phyloP scores from a whole-genome alignment of 2,797 vertebrate species.

The Danio aesculapii region DNA sequence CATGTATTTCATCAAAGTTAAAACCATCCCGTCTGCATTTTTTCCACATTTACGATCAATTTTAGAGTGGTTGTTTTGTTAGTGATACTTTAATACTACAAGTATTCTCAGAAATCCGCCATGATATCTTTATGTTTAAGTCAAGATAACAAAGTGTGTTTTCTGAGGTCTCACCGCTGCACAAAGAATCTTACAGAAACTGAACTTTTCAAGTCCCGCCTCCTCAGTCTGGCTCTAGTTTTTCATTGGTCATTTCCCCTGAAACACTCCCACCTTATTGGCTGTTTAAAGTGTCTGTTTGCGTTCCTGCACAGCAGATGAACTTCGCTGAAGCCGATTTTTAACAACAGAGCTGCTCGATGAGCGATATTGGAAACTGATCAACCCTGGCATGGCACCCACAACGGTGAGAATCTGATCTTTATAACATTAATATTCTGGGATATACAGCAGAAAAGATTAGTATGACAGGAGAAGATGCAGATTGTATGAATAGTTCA shows the following conservation, averaged over 20 bases:
- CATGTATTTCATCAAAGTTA: background rate
- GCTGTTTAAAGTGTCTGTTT: constrained; percentile 33
- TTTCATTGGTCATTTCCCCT: constrained; percentile 40
- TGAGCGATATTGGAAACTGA: constrained; percentile 50
- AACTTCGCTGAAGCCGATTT: constrained; percentile 41
- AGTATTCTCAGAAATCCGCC: background rate
- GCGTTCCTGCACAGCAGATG: constrained; percentile 36
- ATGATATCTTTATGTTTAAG: background rate
- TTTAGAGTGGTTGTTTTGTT: background rate
- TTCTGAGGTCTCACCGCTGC: background rate
- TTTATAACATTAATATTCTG: constrained; percentile 4
- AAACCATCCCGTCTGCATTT: background rate
- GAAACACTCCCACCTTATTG: constrained; percentile 26
- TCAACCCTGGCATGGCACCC: constrained; percentile 62
- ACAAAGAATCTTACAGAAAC: constrained; percentile 57
- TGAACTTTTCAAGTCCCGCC: constrained; percentile 39
- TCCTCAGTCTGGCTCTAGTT: background rate
- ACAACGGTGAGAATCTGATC: constrained; percentile 57
- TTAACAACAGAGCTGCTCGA: constrained; percentile 37
- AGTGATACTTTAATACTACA: background rate
- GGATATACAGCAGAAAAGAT: background rate
- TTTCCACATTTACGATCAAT: background rate
- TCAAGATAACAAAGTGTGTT: background rate
- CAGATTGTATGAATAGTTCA: constrained; percentile 14
- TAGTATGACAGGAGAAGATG: background rate